These are phyloP conservation scores for Sipha maydis DNA, from an alignment of 2,888 invertebrate genomes.

Conservation along the genomic window DNA sequence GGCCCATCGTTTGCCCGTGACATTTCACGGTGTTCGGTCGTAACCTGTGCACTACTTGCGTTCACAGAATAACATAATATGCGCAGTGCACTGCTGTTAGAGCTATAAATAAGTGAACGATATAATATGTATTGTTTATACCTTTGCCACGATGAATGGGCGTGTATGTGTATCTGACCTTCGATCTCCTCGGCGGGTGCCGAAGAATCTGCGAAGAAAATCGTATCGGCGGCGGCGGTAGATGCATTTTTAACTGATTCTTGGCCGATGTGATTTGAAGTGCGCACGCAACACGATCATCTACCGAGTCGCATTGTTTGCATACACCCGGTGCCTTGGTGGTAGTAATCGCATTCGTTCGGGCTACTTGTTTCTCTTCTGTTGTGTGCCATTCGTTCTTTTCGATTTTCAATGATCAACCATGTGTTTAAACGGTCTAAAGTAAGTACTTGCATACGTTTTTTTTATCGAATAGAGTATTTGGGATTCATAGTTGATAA, in stretches of 20 bases:
- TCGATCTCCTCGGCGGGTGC: constrained; percentile 17
- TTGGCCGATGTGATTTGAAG: background rate
- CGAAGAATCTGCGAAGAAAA: background rate
- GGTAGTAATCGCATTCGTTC: background rate
- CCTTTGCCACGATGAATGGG: constrained; percentile 13
- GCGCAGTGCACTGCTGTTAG: constrained; percentile 11
- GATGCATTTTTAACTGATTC: background rate
- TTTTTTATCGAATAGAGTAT: background rate
- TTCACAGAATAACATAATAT: background rate
- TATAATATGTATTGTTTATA: constrained; percentile 19
- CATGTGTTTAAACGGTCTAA: background rate
- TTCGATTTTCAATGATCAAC: background rate
- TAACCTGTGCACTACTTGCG: constrained; percentile 9
- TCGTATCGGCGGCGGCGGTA: background rate
- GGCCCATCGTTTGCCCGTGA: constrained; percentile 41
- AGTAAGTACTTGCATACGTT: background rate
- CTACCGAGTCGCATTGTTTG: constrained; percentile 45
- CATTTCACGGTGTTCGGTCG: constrained; percentile 35
- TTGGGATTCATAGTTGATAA: no score
- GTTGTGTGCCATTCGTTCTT: background rate
- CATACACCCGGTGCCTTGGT: constrained; percentile 35
- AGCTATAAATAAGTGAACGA: constrained; percentile 28
- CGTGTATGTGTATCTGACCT: constrained; percentile 23
- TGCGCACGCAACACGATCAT: constrained; percentile 49
- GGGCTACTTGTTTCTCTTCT: constrained; percentile 9